Evolutionary conservation across 2,888 invertebrate species (phyloP), one percentile per base, ranked within the genome.

Genomic region (Ornithoptera priamus): DNA sequence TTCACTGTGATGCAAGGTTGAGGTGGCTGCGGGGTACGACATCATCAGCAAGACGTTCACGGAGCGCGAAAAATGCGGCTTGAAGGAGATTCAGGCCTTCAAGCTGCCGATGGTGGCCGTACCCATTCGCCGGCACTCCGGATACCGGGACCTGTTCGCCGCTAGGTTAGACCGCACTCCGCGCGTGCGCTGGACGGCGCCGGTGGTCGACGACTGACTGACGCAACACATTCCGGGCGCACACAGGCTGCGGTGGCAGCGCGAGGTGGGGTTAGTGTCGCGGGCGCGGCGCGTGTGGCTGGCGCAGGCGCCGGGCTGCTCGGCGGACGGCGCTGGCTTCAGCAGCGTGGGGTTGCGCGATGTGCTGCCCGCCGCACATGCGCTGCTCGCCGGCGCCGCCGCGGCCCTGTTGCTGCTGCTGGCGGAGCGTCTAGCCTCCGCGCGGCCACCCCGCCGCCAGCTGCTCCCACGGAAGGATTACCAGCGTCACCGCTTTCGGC

Each of bases 41-140:
- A 87, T 94, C 20, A 94, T 95, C 72, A 93, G 93, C 79, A 90
- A 93, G 76, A 94, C 94, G 1, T 95, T 92, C 78, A 93, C 89
- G 72, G 94, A 95, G 82, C 87, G 88, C 4, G 95, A 95, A 81
- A 95, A 95, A 81, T 95, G 95, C 76, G 93, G 93, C 1, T 85
- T 95, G 24, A 90, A 92, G 80, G 93, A 94, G 77, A 87, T 95
- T 75, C 93, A 93, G 73, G 93, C 94, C 1, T 94, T 94, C 84
- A 91, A 91, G 72, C 78, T 94, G 76, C 94, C 94, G 62, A 88
- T 92, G 83, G 87, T 94, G 71, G 89, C 93, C 15, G 85, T 94
- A 72, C 93, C 94, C 12, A 85, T 94, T 10, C 82, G 86, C 39
- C 93, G 90, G 73, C 89, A 93, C 77, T 94, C 94, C 61, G 94